Evolutionary conservation across 2,797 vertebrate genomes (phyloP).

Genomic region (Masticophis lateralis): DNA sequence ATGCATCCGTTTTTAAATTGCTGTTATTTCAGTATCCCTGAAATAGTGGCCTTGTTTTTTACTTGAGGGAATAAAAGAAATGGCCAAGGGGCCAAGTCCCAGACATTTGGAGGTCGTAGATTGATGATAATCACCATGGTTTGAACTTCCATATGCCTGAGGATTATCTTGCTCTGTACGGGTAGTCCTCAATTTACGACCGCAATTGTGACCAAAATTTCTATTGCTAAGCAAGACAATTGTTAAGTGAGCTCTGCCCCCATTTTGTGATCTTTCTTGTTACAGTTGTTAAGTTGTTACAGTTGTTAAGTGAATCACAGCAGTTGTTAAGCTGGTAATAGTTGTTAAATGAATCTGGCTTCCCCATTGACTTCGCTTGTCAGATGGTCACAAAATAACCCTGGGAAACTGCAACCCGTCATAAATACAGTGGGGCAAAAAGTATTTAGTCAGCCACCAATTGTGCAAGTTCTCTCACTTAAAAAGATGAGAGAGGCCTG

Average conservation of each 20-base stretch:
- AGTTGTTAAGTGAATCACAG: background rate
- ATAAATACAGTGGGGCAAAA: background rate
- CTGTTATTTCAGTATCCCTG: background rate
- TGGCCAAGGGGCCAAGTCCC: background rate
- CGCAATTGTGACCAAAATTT: background rate
- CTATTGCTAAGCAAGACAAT: background rate
- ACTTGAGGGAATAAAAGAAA: background rate
- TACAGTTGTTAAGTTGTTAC: background rate
- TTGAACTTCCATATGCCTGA: background rate
- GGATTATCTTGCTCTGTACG: background rate
- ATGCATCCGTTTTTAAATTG: conserved; percentile 4
- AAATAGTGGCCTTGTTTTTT: background rate
- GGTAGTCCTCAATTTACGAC: background rate
- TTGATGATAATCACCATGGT: background rate
- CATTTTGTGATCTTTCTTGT: background rate
- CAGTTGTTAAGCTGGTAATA: background rate
- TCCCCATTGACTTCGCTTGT: background rate
- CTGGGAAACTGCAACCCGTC: background rate
- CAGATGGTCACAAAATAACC: background rate
- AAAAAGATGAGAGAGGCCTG: too few species aligned
- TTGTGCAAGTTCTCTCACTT: too few species aligned
- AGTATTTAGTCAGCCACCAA: too few species aligned
- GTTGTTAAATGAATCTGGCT: background rate
- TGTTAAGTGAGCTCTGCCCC: background rate
- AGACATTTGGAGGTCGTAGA: background rate